These are phyloP conservation scores for Cheilosia pagana DNA, from an alignment of 2,888 invertebrate species.

Conservation along the genomic window DNA sequence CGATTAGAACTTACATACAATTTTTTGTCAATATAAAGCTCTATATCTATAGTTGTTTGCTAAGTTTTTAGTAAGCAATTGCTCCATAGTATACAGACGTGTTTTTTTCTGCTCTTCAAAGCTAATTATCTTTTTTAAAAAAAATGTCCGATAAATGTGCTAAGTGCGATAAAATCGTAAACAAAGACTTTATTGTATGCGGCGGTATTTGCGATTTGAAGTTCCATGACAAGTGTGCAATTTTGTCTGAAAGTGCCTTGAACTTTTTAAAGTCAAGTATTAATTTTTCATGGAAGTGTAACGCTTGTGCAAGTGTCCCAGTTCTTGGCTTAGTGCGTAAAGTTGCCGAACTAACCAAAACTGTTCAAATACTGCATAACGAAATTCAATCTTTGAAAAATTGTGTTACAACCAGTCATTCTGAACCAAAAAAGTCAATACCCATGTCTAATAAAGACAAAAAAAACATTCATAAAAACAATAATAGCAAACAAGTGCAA, in stretches of 20 bases:
- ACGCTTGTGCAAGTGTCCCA: constrained; percentile 42
- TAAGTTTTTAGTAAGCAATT: too few species aligned
- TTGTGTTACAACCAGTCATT: neutral
- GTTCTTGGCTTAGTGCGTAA: constrained; percentile 40
- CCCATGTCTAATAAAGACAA: constrained; percentile 12
- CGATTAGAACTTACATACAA: too few species aligned
- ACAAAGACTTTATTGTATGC: constrained; percentile 21
- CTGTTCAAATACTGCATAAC: constrained; percentile 20
- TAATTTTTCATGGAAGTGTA: constrained; percentile 31
- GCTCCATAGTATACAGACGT: constrained; percentile 30
- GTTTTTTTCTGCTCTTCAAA: constrained; percentile 10
- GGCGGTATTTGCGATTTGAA: constrained; percentile 33
- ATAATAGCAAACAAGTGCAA: neutral
- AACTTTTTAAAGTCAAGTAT: constrained; percentile 38
- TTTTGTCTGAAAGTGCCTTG: constrained; percentile 22
- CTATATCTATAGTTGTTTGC: too few species aligned
- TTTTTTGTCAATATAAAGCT: too few species aligned
- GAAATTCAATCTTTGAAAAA: constrained; percentile 29
- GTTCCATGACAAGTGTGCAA: constrained; percentile 27
- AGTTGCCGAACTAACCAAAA: constrained; percentile 33
- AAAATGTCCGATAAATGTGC: constrained; percentile 44
- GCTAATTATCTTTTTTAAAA: constrained; percentile 6
- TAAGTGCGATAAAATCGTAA: constrained; percentile 41
- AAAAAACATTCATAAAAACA: constrained; percentile 3
- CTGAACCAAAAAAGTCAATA: constrained; percentile 8